Base-by-base conservation (phyloP, 1,140 invertebrate species). In the Drosophila ohnishii region DNA sequence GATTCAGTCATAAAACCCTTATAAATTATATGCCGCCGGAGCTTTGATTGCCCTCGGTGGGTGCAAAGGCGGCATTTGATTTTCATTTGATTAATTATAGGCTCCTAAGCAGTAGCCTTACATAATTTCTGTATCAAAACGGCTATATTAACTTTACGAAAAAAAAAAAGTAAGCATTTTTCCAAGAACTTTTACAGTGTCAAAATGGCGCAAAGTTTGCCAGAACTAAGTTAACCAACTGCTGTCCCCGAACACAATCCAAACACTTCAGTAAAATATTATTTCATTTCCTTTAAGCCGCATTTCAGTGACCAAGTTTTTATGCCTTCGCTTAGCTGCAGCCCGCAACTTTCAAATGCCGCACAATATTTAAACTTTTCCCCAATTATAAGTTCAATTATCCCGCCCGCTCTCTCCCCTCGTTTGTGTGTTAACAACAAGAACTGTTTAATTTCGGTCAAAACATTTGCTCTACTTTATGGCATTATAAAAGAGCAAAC, bases 311-410 rank as follows among this genome's bases (percentile, higher is more conserved):
- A 42, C 58, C 37, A 75, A 60, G 55, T 63, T 70, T 70, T 60
- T 56, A 59, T 50, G 53, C 72, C 59, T 48, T 32, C 34, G 53
- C 42, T 48, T 58, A 44, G 65, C 65, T 37, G 28, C 22, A 66
- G 62, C 13, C 45, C 48, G 50, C 32, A 76, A 76, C 42, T 76
- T 76, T 69, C 45, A 74, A 75, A 65, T 69, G 45, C 42, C 55
- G 48, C 62, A 70, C 44, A 76, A 75, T 63, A 66, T 60, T 78
- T 78, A 67, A 72, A 82, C 53, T 78, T 62, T 62, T 72, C 19
- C 70, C 77, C 75, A 87, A 87, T 87, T 76, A 82, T 75, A 51
- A 75, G 82, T 83, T 86, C 82, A 85, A 85, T 85, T 85, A 85
- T 75, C 65, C 58, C 55, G 35, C 71, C 69, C 59, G 7, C 42